These are phyloP conservation scores for Notothenia coriiceps DNA, from an alignment of 2,113 vertebrate species.

Conservation along the genomic window DNA sequence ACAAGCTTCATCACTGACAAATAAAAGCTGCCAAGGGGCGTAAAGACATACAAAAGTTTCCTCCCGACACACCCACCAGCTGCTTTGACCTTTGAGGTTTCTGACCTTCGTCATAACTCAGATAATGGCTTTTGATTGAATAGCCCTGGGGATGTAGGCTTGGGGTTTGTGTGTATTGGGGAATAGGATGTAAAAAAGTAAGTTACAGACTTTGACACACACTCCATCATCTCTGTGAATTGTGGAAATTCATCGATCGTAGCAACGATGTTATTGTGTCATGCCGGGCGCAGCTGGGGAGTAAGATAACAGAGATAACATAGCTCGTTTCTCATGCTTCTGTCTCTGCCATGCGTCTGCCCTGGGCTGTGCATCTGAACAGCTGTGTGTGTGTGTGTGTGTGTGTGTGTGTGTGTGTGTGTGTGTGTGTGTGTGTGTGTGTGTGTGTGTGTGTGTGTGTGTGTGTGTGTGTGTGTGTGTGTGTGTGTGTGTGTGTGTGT, in stretches of 20 bases:
- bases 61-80: constrained; percentile 35
- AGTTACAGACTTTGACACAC: constrained; percentile 55
- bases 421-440: constrained; percentile 4
- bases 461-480: too few relatives aligned
- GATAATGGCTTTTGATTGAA: constrained; percentile 55
- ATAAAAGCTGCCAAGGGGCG: constrained; percentile 61
- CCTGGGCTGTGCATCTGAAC: constrained; percentile 48
- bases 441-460: constrained; percentile 16
- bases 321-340: constrained; percentile 63
- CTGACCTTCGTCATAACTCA: constrained; percentile 55
- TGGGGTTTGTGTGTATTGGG: not conserved
- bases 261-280: constrained; percentile 58
- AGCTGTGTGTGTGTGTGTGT: constrained; percentile 31
- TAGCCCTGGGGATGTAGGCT: constrained; percentile 6
- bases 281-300: constrained; percentile 59
- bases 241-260: constrained; percentile 43
- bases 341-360: constrained; percentile 46
- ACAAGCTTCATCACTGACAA: constrained; percentile 53
- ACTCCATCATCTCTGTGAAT: constrained; percentile 65
- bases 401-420: constrained; percentile 1
- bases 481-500: too few relatives aligned
- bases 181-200: constrained; percentile 34
- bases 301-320: constrained; percentile 73
- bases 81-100: constrained; percentile 60
- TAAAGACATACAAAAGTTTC: constrained; percentile 67